Evolutionary conservation across 2,888 invertebrate species (phyloP).

Genomic region (Cetonia aurata): DNA sequence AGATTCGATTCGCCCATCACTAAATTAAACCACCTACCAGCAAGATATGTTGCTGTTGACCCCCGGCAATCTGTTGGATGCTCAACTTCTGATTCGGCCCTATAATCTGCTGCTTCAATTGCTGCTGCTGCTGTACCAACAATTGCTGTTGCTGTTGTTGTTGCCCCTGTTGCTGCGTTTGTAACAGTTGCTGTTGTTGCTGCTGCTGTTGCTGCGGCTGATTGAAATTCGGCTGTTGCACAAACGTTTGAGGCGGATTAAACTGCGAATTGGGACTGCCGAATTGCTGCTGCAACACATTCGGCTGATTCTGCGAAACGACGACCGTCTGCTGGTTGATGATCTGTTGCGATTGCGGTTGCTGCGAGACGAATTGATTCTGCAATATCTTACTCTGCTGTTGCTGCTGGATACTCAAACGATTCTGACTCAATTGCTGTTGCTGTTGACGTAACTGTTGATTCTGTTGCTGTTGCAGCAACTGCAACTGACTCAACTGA

Average conservation of each 20-base stretch:
- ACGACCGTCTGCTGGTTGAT: slow-evolving; percentile 26
- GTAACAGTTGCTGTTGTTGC: slow-evolving; percentile 69
- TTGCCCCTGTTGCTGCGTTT: slow-evolving; percentile 63
- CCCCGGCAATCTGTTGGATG: slow-evolving; percentile 62
- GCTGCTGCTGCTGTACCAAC: slow-evolving; percentile 47
- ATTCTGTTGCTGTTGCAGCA: slow-evolving; percentile 14
- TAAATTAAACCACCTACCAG: slow-evolving; percentile 25
- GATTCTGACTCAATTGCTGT: slow-evolving; percentile 32
- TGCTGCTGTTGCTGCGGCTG: slow-evolving; percentile 61
- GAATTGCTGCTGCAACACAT: slow-evolving; percentile 28
- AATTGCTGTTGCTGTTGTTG: slow-evolving; percentile 62
- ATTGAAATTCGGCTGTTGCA: slow-evolving; percentile 41
- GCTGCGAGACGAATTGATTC: slow-evolving; percentile 54
- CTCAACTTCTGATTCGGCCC: slow-evolving; percentile 37
- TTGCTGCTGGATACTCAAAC: slow-evolving; percentile 31
- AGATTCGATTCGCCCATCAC: too few species aligned
- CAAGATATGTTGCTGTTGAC: slow-evolving; percentile 50
- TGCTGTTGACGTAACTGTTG: slow-evolving; percentile 53
- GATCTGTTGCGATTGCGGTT: slow-evolving; percentile 40
- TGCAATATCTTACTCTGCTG: slow-evolving; percentile 44
- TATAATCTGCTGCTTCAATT: slow-evolving; percentile 39
- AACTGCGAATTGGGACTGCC: slow-evolving; percentile 47
- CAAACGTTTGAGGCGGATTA: slow-evolving; percentile 49
- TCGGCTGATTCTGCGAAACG: slow-evolving; percentile 29
- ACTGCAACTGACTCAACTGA: slow-evolving; percentile 32